phyloP scores from a whole-genome alignment of 2,888 invertebrate species.

The Xestoiulus laeticollis region DNA sequence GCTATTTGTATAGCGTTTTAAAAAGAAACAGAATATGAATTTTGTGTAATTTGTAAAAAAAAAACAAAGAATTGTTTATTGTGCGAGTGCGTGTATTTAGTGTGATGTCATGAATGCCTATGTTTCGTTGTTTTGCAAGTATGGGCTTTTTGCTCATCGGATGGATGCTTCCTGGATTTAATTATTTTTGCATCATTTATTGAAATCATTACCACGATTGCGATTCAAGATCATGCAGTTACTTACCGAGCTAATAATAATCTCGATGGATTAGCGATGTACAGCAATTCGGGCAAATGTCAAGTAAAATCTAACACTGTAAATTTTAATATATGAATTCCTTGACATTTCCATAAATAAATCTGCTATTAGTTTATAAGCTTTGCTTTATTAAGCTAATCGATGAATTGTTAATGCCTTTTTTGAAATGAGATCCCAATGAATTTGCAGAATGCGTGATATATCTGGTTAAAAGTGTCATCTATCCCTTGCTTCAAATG shows the following conservation, averaged over 20 bases:
- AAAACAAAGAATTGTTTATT: conserved; percentile 31
- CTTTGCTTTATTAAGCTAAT: conserved; percentile 12
- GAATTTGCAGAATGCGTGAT: conserved; percentile 8
- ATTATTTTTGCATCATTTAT: conserved; percentile 39
- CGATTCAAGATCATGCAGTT: not conserved
- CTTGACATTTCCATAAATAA: not conserved
- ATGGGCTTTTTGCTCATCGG: not conserved
- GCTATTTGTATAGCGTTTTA: conserved; percentile 31
- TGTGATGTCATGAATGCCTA: conserved; percentile 12
- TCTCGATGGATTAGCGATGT: not conserved
- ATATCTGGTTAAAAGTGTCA: conserved; percentile 33
- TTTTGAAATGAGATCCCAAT: not conserved
- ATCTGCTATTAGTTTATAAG: not conserved
- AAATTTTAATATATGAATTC: conserved; percentile 17
- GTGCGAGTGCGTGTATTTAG: conserved; percentile 34
- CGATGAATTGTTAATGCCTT: not conserved
- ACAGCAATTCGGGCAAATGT: conserved; percentile 2
- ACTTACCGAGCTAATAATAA: not conserved
- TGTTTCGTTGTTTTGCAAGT: not conserved
- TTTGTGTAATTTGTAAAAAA: conserved; percentile 31
- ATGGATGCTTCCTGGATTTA: conserved; percentile 39
- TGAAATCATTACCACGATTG: not conserved
- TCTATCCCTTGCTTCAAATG: conserved; percentile 39
- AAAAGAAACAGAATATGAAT: not conserved
- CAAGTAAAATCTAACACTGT: conserved; percentile 9